phyloP scores from a whole-genome alignment of 2,888 invertebrate species.

The Minunthozetes semirufus region DNA sequence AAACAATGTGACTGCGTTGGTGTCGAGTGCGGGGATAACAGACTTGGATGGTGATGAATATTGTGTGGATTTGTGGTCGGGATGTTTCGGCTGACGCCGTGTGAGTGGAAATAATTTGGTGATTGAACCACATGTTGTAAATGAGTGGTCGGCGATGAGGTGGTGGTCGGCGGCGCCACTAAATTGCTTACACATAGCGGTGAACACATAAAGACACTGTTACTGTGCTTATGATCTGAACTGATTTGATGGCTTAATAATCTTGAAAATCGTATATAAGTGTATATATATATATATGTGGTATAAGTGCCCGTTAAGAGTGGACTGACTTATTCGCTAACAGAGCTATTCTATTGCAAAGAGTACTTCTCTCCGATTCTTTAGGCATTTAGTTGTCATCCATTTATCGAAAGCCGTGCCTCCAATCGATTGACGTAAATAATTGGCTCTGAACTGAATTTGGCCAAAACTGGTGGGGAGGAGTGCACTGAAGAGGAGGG shows the following conservation, averaged over 20 bases:
- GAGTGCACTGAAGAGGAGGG: conserved; percentile 23
- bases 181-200: conserved; percentile 32
- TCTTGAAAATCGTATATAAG: conserved; percentile 1
- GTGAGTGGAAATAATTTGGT: conserved; percentile 2
- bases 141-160: conserved; percentile 19
- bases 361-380: not conserved
- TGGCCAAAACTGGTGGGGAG: not conserved
- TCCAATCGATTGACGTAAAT: conserved; percentile 30
- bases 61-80: conserved; percentile 8
- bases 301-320: conserved; percentile 7
- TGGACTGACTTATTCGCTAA: conserved; percentile 3
- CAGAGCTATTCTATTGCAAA: conserved; percentile 7
- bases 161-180: conserved; percentile 4
- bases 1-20: not conserved
- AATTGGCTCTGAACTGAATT: conserved; percentile 20
- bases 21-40: not conserved
- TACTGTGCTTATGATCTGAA: not conserved
- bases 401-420: conserved; percentile 15
- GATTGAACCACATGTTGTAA: conserved; percentile 10
- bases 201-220: not conserved
- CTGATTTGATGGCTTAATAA: not conserved
- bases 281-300: too few relatives aligned
- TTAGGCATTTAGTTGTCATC: conserved; percentile 27
- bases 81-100: not conserved
- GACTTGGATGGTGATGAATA: not conserved